These are phyloP conservation scores for Globia sparganii DNA, from an alignment of 2,888 invertebrate species.

Conservation along the genomic window DNA sequence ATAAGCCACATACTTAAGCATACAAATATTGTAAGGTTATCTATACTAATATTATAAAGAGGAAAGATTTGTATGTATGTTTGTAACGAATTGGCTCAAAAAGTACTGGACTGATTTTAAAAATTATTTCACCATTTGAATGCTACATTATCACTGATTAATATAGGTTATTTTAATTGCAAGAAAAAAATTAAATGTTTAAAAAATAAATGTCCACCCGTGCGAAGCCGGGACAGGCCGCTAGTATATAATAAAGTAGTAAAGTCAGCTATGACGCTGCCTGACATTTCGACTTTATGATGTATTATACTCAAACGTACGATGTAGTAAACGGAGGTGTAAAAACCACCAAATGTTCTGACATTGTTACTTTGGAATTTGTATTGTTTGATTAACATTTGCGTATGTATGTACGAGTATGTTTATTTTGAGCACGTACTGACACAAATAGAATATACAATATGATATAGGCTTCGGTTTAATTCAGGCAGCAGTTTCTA, in stretches of 20 bases:
- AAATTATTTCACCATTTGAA: too few relatives aligned
- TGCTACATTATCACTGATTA: too few relatives aligned
- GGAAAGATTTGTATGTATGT: too few relatives aligned
- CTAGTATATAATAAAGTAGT: conserved; percentile 34
- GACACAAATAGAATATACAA: neutral
- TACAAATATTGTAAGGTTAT: conserved; percentile 44
- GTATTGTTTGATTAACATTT: conserved; percentile 18
- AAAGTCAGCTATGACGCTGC: conserved; percentile 35
- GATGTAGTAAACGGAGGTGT: conserved; percentile 54
- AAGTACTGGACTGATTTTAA: too few relatives aligned
- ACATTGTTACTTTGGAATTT: conserved; percentile 28
- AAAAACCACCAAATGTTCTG: conserved; percentile 52
- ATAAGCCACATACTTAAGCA: conserved; percentile 31
- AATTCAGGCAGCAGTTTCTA: too few relatives aligned
- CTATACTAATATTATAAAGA: too few relatives aligned
- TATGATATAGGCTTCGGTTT: neutral
- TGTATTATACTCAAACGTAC: conserved; percentile 50
- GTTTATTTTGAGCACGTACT: neutral
- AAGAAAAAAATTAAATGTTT: too few relatives aligned
- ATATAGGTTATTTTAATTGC: too few relatives aligned
- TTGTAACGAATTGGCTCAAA: too few relatives aligned
- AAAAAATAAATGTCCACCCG: too few relatives aligned
- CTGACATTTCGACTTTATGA: conserved; percentile 52
- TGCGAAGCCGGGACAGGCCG: too few relatives aligned
- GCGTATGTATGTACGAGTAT: neutral